Percentiles rank a stretch among this genome's conserved stretches.
Conservation (phyloP, 2,113 vertebrate genomes). For the Plecotus auritus region DNA sequence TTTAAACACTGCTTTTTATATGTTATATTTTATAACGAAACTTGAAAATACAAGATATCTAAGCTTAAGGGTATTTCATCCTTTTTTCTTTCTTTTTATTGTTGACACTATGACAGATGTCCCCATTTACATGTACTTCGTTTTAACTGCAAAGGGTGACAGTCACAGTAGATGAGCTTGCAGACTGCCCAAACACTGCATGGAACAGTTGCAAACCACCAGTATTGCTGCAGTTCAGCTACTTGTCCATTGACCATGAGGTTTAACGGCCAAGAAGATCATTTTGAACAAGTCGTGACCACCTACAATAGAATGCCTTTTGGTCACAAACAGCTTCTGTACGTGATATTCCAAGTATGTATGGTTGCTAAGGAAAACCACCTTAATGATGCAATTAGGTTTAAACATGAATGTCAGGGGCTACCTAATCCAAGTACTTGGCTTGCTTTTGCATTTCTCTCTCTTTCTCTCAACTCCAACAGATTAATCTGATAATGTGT, state of each 20-base stretch:
- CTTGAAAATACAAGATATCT: not conserved
- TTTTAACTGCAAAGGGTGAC: not conserved
- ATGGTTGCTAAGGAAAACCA: not conserved
- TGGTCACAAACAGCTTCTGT: not conserved
- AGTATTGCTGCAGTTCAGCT: not conserved
- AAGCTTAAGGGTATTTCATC: not conserved
- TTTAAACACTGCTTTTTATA: not conserved
- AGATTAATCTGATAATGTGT: not conserved
- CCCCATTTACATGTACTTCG: not conserved
- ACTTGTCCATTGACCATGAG: not conserved
- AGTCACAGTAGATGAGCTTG: not conserved
- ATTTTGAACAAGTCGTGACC: not conserved
- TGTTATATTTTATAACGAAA: not conserved
- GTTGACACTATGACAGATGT: not conserved
- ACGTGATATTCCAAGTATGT: not conserved
- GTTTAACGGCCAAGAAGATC: not conserved
- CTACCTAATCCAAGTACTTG: not conserved
- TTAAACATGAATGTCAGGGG: not conserved
- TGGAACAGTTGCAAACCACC: not conserved
- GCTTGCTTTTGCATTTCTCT: constrained; percentile 11
- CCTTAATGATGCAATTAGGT: not conserved
- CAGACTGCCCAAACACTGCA: not conserved
- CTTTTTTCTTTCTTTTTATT: not conserved
- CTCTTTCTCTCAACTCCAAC: not conserved
- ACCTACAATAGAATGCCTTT: not conserved